Base-by-base conservation (phyloP, 2,113 vertebrate genomes). In the Nematolebias whitei region DNA sequence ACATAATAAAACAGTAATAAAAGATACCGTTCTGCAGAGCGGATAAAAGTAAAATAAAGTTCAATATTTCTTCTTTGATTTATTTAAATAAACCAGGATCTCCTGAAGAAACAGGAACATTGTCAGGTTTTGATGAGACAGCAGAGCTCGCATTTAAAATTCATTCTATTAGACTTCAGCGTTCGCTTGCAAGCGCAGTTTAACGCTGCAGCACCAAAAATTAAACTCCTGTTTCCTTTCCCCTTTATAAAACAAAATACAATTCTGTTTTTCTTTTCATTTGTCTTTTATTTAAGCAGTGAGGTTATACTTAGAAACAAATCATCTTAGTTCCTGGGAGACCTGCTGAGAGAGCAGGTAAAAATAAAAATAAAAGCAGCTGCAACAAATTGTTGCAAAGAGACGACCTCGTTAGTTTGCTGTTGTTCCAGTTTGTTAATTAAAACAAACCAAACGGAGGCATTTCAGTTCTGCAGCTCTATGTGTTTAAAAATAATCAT, bases 111-210 rank as follows among this genome's bases (percentile, higher is more conserved):
- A 32, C 49, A 29, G 0, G 14, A 56, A 50, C 40, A 47, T 66
- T 2, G 2, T 64, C 45, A 50, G 48, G 38, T 44, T 79, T 63
- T 81, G 69, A 77, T 79, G 55, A 38, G 54, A 59, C 47, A 57
- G 77, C 26, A 63, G 47, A 3, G 24, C 39, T 0, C 50, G 52
- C 59, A 75, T 82, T 76, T 73, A 65, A 73, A 80, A 85, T 74
- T 80, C 45, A 49, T 73, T 76, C 58, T 76, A 70, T 72, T 16
- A 62, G 53, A 66, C 73, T 70, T 79, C 69, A 79, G 55, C 3
- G 51, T 73, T 47, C 12, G 60, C 64, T 32, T 70, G 63, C 43
- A 62, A 54, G 68, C 26, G 54, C 43, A n/a, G 52, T 47, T 76
- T 49, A 2, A 7, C 53, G 63, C 72, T 41, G 49, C 61, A 29